These are phyloP conservation scores for Embiotoca jacksoni DNA, from an alignment of 2,113 vertebrate genomes.

Conservation along the genomic window DNA sequence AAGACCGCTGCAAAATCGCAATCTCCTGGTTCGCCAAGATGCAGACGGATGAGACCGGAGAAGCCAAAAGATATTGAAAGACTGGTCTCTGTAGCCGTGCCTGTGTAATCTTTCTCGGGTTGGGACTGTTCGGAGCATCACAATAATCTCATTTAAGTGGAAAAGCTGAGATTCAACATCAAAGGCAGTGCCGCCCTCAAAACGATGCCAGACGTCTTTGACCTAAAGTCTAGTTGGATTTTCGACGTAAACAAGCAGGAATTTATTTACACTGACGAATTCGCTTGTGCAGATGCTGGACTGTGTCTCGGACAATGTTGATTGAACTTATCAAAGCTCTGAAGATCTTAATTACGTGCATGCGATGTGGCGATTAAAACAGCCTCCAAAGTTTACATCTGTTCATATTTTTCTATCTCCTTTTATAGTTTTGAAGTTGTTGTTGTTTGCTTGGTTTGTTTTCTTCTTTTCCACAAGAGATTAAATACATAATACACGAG, in stretches of 20 bases:
- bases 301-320: neutral
- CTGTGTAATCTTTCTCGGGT: neutral
- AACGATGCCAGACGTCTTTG: neutral
- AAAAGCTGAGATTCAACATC: constrained; percentile 44
- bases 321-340: constrained; percentile 22
- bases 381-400: neutral
- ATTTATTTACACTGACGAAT: neutral
- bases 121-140: constrained; percentile 10
- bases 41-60: neutral
- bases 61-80: neutral
- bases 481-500: neutral
- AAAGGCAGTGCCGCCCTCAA: constrained; percentile 27
- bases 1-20: constrained; percentile 1
- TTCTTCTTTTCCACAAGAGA: neutral
- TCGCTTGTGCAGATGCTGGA: neutral
- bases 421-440: no score
- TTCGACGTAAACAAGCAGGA: constrained; percentile 10
- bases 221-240: constrained; percentile 19
- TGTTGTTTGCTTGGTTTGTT: no score
- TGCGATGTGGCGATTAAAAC: constrained; percentile 21
- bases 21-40: neutral
- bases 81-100: neutral
- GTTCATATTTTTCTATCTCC: neutral
- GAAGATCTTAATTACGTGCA: constrained; percentile 12
- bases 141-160: constrained; percentile 41